A percentile compares a stretch with the other conserved stretches of the same genome.
Conservation (phyloP, 2,888 invertebrate species). For the Rhamphomyia laevipes region DNA sequence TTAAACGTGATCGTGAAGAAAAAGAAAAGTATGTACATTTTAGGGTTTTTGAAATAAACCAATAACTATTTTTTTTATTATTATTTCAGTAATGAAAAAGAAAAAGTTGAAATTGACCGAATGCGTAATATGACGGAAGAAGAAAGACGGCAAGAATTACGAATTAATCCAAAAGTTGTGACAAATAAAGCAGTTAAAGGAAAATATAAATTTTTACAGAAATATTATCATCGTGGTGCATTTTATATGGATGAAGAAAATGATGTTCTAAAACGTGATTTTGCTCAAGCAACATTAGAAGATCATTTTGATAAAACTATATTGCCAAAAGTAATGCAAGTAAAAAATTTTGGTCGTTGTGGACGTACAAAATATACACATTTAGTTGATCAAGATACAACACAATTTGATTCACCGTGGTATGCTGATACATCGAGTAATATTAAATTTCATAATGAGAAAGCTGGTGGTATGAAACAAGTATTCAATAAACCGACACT, state of each 20-base stretch:
- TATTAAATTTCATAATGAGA: conserved; percentile 72
- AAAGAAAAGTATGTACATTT: conserved; percentile 66
- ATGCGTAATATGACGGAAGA: conserved; percentile 92
- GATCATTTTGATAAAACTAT: conserved; percentile 99
- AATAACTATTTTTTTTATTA: not conserved
- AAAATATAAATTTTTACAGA: conserved; percentile 98
- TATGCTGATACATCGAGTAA: conserved; percentile 81
- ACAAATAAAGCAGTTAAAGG: conserved; percentile 94
- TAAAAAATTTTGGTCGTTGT: conserved; percentile 98
- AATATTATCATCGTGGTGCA: conserved; percentile 98
- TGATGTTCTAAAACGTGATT: conserved; percentile 82
- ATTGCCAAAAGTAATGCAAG: conserved; percentile 99
- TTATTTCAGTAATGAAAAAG: conserved; percentile 64
- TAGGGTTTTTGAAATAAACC: not conserved
- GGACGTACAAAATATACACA: conserved; percentile 99
- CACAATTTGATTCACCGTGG: conserved; percentile 97
- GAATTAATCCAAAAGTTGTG: conserved; percentile 81
- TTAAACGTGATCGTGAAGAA: conserved; percentile 94
- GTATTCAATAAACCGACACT: conserved; percentile 76
- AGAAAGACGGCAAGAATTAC: conserved; percentile 77
- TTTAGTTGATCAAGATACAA: conserved; percentile 97
- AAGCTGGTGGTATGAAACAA: conserved; percentile 89
- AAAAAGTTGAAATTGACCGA: conserved; percentile 77
- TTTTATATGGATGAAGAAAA: conserved; percentile 95
- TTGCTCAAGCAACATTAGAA: conserved; percentile 90